Percentiles rank a stretch among this genome's conserved stretches.
These are phyloP conservation scores for Phalacrocorax pelagicus DNA, from an alignment of 2,113 vertebrate genomes.

Conservation along the genomic window DNA sequence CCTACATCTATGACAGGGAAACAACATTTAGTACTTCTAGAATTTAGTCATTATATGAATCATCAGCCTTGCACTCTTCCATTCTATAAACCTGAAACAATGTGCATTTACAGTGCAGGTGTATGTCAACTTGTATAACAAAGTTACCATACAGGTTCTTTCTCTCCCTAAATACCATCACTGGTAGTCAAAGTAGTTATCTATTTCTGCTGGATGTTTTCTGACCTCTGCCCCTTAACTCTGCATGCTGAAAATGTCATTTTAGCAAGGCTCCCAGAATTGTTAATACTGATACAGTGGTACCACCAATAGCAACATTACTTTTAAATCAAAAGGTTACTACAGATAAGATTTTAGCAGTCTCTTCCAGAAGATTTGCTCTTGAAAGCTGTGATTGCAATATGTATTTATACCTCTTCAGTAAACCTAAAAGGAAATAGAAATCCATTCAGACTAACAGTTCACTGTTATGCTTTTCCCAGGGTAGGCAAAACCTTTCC, in stretches of 20 bases:
- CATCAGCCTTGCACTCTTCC: background rate
- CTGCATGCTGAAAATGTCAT: background rate
- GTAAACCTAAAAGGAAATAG: background rate
- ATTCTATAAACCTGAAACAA: background rate
- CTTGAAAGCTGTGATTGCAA: background rate
- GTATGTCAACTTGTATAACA: background rate
- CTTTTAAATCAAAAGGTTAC: background rate
- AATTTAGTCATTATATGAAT: background rate
- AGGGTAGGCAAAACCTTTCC: background rate
- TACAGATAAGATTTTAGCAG: background rate
- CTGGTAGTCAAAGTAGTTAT: background rate
- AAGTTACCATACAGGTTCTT: background rate
- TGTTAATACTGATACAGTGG: background rate
- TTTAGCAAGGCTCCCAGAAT: background rate
- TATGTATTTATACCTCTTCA: background rate
- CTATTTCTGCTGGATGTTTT: background rate
- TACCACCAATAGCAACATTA: background rate
- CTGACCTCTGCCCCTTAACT: background rate
- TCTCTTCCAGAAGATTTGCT: background rate
- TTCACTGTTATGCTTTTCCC: background rate
- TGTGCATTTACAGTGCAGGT: background rate
- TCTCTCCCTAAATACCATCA: background rate
- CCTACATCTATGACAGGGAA: background rate
- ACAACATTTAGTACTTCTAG: background rate
- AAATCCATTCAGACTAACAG: background rate